Evolutionary conservation across 2,888 invertebrate genomes (phyloP).

Genomic region (Tiliacea aurago): DNA sequence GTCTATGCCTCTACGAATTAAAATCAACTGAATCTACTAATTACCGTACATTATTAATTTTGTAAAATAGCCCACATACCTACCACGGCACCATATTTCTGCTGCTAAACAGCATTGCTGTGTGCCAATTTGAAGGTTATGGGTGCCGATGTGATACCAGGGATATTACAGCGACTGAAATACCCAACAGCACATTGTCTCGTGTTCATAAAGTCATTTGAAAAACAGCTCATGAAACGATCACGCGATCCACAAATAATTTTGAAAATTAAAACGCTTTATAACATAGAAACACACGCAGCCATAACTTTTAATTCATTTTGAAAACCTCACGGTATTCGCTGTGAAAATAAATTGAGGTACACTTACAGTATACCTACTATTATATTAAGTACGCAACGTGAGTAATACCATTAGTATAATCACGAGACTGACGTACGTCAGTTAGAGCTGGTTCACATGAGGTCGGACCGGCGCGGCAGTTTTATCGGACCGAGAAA

Average conservation of each 20-base stretch:
- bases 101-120: background rate
- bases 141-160: background rate
- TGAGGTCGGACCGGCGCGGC: too few species aligned
- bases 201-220: background rate
- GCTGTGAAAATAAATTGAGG: background rate
- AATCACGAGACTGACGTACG: constrained; percentile 1
- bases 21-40: too few species aligned
- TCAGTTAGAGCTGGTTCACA: background rate
- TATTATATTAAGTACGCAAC: background rate
- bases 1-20: too few species aligned
- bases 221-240: background rate
- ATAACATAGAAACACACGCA: background rate
- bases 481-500: too few species aligned
- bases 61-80: too few species aligned
- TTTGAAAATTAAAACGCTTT: background rate
- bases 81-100: background rate
- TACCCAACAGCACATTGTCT: background rate
- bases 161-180: background rate
- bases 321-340: background rate
- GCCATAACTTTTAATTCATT: background rate
- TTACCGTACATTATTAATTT: too few species aligned
- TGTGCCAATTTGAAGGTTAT: background rate
- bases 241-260: background rate
- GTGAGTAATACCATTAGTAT: constrained; percentile 11
- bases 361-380: background rate